Base-by-base conservation (phyloP, 2,797 vertebrate species). In the Morus bassanus region DNA sequence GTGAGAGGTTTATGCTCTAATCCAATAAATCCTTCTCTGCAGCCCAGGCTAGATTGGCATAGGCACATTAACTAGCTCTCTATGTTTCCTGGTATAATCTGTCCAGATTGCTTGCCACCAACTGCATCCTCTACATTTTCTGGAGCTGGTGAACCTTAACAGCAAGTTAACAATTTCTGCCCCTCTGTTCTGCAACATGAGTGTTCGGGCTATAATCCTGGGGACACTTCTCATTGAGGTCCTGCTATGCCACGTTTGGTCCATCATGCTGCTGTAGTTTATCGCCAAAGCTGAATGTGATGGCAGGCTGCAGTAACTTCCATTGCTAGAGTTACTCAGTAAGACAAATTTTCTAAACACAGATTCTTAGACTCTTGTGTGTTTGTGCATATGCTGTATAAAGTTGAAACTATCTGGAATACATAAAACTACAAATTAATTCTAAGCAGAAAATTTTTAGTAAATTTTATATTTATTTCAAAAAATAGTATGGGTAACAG, bases 231-330 rank as follows among this genome's bases (percentile, higher is more conserved):
- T 59, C 4, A 2, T 5, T n/a, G 24, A 67, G 24, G 18, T 16
- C 27, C 18, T 0, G 3, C 14, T 75, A 12, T 75, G 30, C 19
- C 2, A 6, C 0, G 0, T 75, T 68, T 85, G 54, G 8, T 17
- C 33, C 21, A 18, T 45, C 18, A 23, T 21, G 11, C 18, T 83
- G 5, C 6, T 69, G 50, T 46, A 13, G 18, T 53, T 51, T 56
- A 50, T 77, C 22, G n/a, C 19, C 30, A 53, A 41, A 63, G 13
- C 7, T 53, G 48, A 39, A 18, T 2, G 18, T 21, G 10, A 37
- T 22, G 10, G 17, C 24, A 46, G 24, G 5, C 35, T 56, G 19
- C 9, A 48, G 11, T 23, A 46, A 60, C 10, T 89, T 60, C 11
- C n/a, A 53, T 28, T 76, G 14, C 25, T 56, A 22, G 17, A 35